Evolutionary conservation across 2,888 invertebrate genomes (phyloP), one percentile per base, ranked within the genome.

Genomic region (Masnerella sp.): DNA sequence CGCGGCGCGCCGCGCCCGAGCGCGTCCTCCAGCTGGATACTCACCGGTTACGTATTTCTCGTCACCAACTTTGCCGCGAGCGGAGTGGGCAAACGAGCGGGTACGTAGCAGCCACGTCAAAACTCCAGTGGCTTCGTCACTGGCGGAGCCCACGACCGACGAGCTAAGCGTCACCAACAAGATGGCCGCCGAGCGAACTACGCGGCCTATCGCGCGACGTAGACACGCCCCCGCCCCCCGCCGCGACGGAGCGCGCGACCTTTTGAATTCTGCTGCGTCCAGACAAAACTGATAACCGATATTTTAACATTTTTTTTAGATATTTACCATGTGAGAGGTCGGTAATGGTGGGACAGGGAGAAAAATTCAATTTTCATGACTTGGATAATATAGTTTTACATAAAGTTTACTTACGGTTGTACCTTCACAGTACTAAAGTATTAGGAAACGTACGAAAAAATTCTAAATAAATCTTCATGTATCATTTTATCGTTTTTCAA

Each of bases 41-140:
- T 93, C 93, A 93, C 93, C 93, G 92, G 94, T 95, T 95, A 95
- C 95, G 95, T 94, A 94, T 94, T 94, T 93, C 93, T 95, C 95
- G 95, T 95, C 95, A 95, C 94, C 93, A 93, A 93, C 91, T 94
- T 93, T 94, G 93, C 94, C 93, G 94, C 93, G 92, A 93, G 93
- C 93, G 93, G 94, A 95, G 93, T 95, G 95, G 95, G 94, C 93
- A 94, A 94, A 92, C 92, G 92, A 92, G 92, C 92, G 92, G 91
- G 93, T 95, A 95, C 95, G 95, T 95, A 95, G 93, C 72, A 93
- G 93, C 93, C 93, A 94, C 94, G 94, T 94, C 94, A 94, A 94
- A 93, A 92, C 92, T 92, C 92, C 92, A 92, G 92, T 92, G 91
- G 92, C 92, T 90, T 93, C 93, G 93, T 93, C 93, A 93, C 93